Conservation (phyloP, 2,888 invertebrate genomes). For the Pachycephus smyrnensis region DNA sequence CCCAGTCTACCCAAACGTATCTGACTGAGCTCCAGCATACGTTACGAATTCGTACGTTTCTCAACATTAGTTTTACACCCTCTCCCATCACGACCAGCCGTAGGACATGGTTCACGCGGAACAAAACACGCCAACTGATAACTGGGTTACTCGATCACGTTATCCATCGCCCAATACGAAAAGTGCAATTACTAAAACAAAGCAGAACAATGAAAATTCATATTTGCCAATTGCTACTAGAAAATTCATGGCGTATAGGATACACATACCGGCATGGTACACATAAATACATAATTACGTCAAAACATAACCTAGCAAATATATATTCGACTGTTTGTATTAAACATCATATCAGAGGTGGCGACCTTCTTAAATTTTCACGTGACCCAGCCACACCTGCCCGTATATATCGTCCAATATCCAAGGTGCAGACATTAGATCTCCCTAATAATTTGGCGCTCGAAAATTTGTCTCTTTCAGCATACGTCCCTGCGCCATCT, state of each 20-base stretch:
- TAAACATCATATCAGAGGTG: neutral
- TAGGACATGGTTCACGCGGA: neutral
- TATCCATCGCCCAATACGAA: neutral
- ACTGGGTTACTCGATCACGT: neutral
- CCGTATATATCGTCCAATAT: slow-evolving; percentile 15
- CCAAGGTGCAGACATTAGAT: neutral
- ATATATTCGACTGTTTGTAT: neutral
- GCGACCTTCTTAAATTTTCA: neutral
- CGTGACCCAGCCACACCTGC: slow-evolving; percentile 21
- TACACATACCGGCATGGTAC: neutral
- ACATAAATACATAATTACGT: neutral
- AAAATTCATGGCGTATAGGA: neutral
- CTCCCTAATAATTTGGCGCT: slow-evolving; percentile 63
- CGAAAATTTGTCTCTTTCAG: slow-evolving; percentile 64
- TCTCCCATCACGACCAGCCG: neutral
- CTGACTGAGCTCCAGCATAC: neutral
- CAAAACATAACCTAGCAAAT: no score
- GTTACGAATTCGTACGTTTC: neutral
- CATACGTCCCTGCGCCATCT: slow-evolving; percentile 65
- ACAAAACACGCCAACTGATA: neutral
- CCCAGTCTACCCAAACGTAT: neutral
- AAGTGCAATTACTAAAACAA: neutral
- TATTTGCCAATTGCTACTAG: neutral
- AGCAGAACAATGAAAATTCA: neutral
- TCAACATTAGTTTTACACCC: neutral